A percentile compares a stretch with the other conserved stretches of the same genome.
Evolutionary conservation across 2,113 vertebrate genomes (phyloP).

Genomic region (Trogon surrucura): DNA sequence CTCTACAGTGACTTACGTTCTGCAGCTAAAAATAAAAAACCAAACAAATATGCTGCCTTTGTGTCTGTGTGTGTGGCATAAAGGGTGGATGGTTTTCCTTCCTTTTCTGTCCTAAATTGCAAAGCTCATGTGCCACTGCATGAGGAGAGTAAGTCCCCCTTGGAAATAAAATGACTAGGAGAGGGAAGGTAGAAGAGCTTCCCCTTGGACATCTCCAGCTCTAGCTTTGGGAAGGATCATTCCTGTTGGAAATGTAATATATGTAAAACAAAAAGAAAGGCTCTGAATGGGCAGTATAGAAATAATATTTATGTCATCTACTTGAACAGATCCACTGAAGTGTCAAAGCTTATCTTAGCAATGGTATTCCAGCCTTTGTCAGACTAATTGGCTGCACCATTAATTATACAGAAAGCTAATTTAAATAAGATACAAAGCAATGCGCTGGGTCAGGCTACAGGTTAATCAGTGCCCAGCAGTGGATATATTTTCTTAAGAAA

Average conservation of each 20-base stretch:
- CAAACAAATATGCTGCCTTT: rapidly evolving
- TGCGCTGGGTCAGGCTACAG: neutral
- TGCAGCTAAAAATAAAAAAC: neutral
- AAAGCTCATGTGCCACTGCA: neutral
- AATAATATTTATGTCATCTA: neutral
- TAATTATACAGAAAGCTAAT: constrained; percentile 54
- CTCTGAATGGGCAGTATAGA: neutral
- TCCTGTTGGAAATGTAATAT: neutral
- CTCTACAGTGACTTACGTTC: neutral
- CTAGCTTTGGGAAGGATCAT: neutral
- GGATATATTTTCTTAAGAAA: neutral
- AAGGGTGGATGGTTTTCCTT: neutral
- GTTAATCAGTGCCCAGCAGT: neutral
- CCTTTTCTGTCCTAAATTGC: neutral
- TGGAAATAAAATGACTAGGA: neutral
- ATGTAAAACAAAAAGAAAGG: neutral
- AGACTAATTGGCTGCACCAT: constrained; percentile 16
- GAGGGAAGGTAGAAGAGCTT: neutral
- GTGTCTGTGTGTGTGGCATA: neutral
- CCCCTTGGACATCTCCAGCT: neutral
- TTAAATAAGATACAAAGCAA: constrained; percentile 39
- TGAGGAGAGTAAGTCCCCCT: neutral
- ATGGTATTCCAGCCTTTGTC: neutral
- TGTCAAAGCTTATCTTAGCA: constrained; percentile 11
- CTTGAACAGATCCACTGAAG: neutral